phyloP scores from a whole-genome alignment of 2,113 vertebrate species.

The Myiozetetes cayanensis region DNA sequence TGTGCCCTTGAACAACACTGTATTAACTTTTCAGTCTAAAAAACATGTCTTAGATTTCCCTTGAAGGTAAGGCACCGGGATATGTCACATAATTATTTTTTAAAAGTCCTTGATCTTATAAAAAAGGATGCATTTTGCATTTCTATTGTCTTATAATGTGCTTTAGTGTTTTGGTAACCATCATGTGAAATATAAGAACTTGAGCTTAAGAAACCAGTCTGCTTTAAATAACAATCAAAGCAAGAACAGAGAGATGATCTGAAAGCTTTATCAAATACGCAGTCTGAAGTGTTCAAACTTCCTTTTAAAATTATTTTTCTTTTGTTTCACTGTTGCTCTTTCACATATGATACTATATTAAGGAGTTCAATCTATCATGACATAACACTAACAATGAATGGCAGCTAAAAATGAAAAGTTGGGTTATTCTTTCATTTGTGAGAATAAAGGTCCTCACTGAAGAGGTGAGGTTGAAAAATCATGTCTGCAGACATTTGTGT shows the following conservation, averaged over 20 bases:
- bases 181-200: not conserved
- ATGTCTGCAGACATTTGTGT: not conserved
- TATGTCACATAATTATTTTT: not conserved
- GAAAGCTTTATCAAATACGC: not conserved
- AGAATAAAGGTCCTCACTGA: not conserved
- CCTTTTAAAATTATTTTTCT: not conserved
- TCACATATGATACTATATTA: not conserved
- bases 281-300: not conserved
- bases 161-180: not conserved
- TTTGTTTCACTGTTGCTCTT: not conserved
- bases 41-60: not conserved
- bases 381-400: not conserved
- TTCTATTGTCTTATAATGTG: not conserved
- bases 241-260: not conserved
- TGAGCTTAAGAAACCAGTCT: not conserved
- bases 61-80: not conserved
- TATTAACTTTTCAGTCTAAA: not conserved
- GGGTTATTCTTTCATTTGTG: not conserved
- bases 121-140: not conserved
- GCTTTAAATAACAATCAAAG: not conserved
- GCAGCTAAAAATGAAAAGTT: not conserved
- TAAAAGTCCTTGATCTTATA: not conserved
- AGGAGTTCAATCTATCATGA: not conserved
- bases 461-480: not conserved
- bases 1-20: not conserved